Base-by-base conservation (phyloP, 2,797 vertebrate species). In the Dicrostonyx torquatus region DNA sequence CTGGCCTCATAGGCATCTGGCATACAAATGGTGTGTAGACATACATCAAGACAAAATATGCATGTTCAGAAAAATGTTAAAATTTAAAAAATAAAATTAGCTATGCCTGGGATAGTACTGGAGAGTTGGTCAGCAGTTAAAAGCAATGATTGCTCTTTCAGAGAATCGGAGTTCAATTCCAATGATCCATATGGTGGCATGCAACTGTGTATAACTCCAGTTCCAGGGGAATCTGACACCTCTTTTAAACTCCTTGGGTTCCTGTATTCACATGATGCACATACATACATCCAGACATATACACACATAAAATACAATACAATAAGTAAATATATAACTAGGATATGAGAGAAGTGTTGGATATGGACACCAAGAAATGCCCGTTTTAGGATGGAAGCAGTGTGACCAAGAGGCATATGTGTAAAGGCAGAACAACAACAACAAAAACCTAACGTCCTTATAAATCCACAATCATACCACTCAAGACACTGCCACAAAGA, bases 281-380 rank as follows among this genome's bases (percentile, higher is more conserved):
- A 24, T 40, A 73, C 37, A 73, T 40, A 43, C 2, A 40, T 40
- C 20, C 37, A 73, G 70, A 22, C 10, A 73, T 15, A n/a, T 6
- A 68, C 70, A 73, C 24, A 73, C 24, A 40, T 72, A 37, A 22
- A 72, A 40, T 72, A 22, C 70, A 72, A 72, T 24, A 72, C 20
- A 12, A 72, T 43, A 72, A 22, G 10, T 24, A 43, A 43, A 11
- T 73, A 91, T 84, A 62, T 72, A 88, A 77, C 40, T 73, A 62
- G n/a, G 20, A 37, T 87, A 88, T 80, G 66, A 82, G 24, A 58
- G 29, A 89, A 48, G 14, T 80, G 85, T 66, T 78, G 37, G 31
- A 66, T 78, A 43, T 93, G 45, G 91, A 18, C 45, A 85, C n/a
- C n/a, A 94, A 90, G 77, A 90, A 89, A 68, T n/a, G 94, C 78